These are phyloP conservation scores for Scolanthus callimorphus DNA, from an alignment of 92 coral and sea anemone genomes.

Conservation along the genomic window DNA sequence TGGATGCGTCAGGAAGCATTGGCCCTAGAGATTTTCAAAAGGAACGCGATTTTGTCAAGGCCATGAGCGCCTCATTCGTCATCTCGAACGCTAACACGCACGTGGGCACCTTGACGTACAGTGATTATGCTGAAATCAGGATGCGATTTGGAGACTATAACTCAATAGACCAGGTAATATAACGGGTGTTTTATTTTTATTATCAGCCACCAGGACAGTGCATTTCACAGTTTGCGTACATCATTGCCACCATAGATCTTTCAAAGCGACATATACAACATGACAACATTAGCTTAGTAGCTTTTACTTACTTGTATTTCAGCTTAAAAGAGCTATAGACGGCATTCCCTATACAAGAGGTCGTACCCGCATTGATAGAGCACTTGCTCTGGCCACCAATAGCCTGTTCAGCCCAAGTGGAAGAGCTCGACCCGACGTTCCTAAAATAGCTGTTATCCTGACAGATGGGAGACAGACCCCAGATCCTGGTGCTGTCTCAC, in stretches of 20 bases:
- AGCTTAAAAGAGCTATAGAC: constrained; percentile 44
- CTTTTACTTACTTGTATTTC: too few species aligned
- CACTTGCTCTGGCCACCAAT: constrained; percentile 54
- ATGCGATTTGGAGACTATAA: constrained; percentile 33
- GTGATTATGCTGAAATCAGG: constrained; percentile 41
- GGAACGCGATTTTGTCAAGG: constrained; percentile 52
- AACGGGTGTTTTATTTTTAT: too few species aligned
- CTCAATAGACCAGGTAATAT: constrained; percentile 15
- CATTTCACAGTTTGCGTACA: too few species aligned
- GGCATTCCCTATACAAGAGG: constrained; percentile 62
- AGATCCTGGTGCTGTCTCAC: constrained; percentile 45
- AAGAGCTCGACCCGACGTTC: constrained; percentile 58
- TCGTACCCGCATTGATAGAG: constrained; percentile 76
- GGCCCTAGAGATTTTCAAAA: constrained; percentile 23
- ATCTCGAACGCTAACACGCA: constrained; percentile 38
- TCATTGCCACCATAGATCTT: too few species aligned
- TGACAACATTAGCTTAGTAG: neutral
- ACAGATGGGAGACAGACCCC: constrained; percentile 85
- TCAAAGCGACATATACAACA: constrained; percentile 18
- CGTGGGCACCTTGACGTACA: constrained; percentile 58
- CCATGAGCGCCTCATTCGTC: constrained; percentile 39
- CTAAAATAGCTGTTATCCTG: constrained; percentile 67
- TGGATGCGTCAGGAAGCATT: constrained; percentile 73
- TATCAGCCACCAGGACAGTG: too few species aligned
- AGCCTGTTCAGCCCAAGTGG: constrained; percentile 52